Evolutionary conservation across 30 jellyfish, hydroid and myxozoan genomes (phyloP).

Genomic region (Chrysaora quinquecirrha): DNA sequence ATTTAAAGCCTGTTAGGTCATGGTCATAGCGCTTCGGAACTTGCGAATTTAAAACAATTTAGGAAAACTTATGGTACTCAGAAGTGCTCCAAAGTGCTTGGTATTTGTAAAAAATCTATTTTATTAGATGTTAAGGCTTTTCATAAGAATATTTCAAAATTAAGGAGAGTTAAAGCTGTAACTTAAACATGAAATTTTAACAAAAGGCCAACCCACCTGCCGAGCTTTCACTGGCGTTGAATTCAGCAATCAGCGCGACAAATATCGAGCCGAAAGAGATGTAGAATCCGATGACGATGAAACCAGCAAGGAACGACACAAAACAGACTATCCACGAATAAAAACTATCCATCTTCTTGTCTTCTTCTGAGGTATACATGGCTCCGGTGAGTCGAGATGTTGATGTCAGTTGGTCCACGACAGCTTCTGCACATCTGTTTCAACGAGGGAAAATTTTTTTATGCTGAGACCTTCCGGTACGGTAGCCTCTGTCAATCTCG

Average conservation of each 20-base stretch:
- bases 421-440: background rate
- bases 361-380: constrained; percentile 17
- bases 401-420: too few species aligned
- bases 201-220: too few species aligned
- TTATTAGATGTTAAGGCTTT: too few species aligned
- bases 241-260: constrained; percentile 52
- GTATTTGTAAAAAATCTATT: too few species aligned
- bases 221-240: constrained; percentile 49
- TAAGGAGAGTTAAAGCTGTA: background rate
- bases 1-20: too few species aligned
- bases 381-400: background rate
- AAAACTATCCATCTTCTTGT: constrained; percentile 34
- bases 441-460: background rate
- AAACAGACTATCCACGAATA: constrained; percentile 72
- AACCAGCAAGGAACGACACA: constrained; percentile 39
- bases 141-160: too few species aligned
- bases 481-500: background rate
- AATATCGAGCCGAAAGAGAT: constrained; percentile 62
- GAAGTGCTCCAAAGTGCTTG: too few species aligned
- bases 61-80: too few species aligned
- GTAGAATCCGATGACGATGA: constrained; percentile 65
- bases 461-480: constrained; percentile 11
- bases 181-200: background rate
- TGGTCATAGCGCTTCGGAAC: too few species aligned
- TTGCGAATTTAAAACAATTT: too few species aligned